Base-by-base conservation (phyloP, 2,888 invertebrate species). In the Parochlus steinenii region DNA sequence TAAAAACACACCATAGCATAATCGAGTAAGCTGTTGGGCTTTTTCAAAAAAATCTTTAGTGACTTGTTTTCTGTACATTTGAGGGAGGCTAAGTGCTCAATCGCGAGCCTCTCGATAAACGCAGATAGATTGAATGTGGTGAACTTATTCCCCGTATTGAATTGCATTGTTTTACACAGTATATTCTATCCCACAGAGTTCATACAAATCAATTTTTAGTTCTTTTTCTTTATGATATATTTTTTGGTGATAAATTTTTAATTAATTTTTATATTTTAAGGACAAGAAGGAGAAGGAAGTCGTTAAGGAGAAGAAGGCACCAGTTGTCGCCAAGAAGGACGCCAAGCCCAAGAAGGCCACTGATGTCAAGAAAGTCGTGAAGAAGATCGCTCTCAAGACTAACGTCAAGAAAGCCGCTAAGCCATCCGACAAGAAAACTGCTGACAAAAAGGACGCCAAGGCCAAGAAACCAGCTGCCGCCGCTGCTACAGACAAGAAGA, bases 261-360 rank as follows among this genome's bases (percentile, higher is more conserved):
- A n/a, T n/a, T n/a, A n/a, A n/a, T n/a, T n/a, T n/a, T n/a, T n/a
- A n/a, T n/a, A n/a, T n/a, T n/a, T n/a, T n/a, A n/a, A n/a, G 18
- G 33, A 27, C n/a, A 34, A 15, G 11, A 34, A 34, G 28, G 30
- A 11, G 15, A 53, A 53, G 41, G 54, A 55, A 43, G 56, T 43
- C 48, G 58, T 34, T 42, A 15, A 26, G 16, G 23, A 27, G 15
- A 31, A 31, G 14, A 23, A 10, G 11, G 34, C 26, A 22, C 16
- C 20, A 19, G 19, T 6, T 4, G 20, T 23, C 22, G 20, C 11
- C 7, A 17, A 22, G 22, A 17, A 10, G 6, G 31, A 31, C 11
- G 31, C 14, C 10, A 31, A 31, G 15, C 18, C 18, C 19, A 30
- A 30, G 12, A 18, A 18, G 20, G 22, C 22, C n/a, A 23, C 26